Conservation (phyloP, 1,140 invertebrate genomes). For the Drosophila pseudoananassae region DNA sequence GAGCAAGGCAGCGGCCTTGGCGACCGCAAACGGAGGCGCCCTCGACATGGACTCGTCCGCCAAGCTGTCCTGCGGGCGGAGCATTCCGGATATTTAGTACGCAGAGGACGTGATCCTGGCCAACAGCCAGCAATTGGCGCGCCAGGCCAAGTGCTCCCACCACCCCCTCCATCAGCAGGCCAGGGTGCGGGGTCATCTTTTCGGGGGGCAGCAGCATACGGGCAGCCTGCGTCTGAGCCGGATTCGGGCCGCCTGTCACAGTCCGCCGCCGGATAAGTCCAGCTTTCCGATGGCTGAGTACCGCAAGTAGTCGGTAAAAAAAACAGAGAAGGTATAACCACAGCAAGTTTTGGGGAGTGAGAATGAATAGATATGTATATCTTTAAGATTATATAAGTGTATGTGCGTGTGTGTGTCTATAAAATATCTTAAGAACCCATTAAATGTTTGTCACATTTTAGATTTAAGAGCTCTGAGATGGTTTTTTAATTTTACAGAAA, state of each 20-base stretch:
- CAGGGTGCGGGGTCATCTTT: constrained; percentile 14
- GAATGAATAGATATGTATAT: constrained; percentile 35
- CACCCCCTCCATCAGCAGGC: constrained; percentile 69
- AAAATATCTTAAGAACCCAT: constrained; percentile 23
- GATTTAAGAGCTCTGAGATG: constrained; percentile 16
- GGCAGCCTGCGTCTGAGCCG: constrained; percentile 59
- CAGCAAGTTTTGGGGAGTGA: constrained; percentile 17
- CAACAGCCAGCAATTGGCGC: constrained; percentile 68
- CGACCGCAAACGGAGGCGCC: neutral
- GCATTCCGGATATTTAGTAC: constrained; percentile 83
- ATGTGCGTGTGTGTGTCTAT: constrained; percentile 43
- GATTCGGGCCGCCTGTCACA: constrained; percentile 73
- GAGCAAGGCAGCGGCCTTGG: constrained; percentile 55
- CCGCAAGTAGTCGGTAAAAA: constrained; percentile 49
- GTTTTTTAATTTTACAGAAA: neutral
- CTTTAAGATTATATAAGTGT: constrained; percentile 45
- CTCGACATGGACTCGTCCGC: constrained; percentile 31
- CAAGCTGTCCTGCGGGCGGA: constrained; percentile 62
- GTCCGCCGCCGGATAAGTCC: constrained; percentile 58
- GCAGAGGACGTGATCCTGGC: constrained; percentile 83
- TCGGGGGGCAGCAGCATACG: constrained; percentile 35
- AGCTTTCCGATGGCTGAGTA: constrained; percentile 58
- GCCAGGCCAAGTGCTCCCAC: constrained; percentile 63
- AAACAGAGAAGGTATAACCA: constrained; percentile 24
- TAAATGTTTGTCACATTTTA: constrained; percentile 25